Percentiles rank a stretch among this genome's conserved stretches.
These are phyloP conservation scores for Madoqua kirkii DNA, from an alignment of 2,113 vertebrate species.

Conservation along the genomic window DNA sequence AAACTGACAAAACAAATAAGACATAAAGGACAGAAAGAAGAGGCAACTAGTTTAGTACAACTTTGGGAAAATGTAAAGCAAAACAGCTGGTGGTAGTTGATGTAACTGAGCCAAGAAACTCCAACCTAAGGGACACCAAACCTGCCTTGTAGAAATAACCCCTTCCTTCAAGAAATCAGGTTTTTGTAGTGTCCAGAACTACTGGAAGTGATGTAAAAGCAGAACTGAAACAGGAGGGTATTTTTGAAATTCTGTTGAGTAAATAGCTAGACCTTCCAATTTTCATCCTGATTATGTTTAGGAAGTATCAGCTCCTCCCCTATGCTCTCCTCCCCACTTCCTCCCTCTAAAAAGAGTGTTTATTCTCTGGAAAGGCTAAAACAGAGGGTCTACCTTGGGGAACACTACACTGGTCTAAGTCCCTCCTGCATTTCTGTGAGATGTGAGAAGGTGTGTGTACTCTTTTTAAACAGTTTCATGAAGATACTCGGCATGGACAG, in stretches of 20 bases:
- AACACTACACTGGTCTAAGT: neutral
- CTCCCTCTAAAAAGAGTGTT: neutral
- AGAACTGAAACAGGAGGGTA: neutral
- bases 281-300: neutral
- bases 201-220: neutral
- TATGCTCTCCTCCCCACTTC: neutral
- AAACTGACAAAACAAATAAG: neutral
- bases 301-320: fast-evolving
- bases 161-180: neutral
- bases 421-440: neutral
- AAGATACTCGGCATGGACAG: neutral
- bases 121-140: neutral
- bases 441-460: neutral
- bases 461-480: neutral
- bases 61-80: neutral
- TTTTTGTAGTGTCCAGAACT: neutral
- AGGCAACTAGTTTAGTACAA: neutral
- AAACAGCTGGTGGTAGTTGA: neutral
- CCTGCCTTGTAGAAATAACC: neutral
- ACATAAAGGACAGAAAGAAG: neutral
- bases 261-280: neutral
- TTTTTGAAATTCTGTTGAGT: neutral
- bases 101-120: neutral
- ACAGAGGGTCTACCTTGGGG: neutral
- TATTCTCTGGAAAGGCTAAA: neutral